Base-by-base conservation (phyloP, 1,140 invertebrate genomes). In the Pristionchus pacificus region DNA sequence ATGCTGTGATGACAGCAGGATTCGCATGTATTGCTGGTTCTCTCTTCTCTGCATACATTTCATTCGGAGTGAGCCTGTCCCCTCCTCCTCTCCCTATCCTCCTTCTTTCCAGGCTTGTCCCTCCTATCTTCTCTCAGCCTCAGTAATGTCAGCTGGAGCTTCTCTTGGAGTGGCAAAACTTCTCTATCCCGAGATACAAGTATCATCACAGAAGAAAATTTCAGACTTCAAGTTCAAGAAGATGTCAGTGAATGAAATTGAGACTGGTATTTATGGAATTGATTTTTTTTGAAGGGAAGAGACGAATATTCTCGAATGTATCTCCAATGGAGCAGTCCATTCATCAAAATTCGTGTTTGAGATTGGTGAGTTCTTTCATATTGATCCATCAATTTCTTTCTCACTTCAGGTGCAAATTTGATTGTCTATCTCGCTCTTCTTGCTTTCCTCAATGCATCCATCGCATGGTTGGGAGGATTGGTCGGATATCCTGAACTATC, bases 1-100 rank as follows among this genome's bases (percentile, higher is more conserved):
- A 96, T 84, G 90, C 93, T 0, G 87, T 98, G 15, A 92, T 97
- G 91, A 89, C 91, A 2, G 91, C 91, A 0, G 95, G 95, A 13
- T 96, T 97, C 85, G 91, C 93, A 0, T 94, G 93, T 10, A 92
- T 97, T 27, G 93, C 94, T 49, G 95, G 93, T 88, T 90, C 91
- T 0, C 91, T 95, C 0, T 86, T 98, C 77, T 93, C 92, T 0
- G 92, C 93, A 0, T 97, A 96, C 81, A 91, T 96, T 55, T 88
- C 88, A 24, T 94, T 93, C 83, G 94, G 93, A 1, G 92, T 94
- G 2, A 88, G 91, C 71, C 88, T 91, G 1, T n/a, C n/a, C 87
- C 84, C 92, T 82, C 78, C 69, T 68, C 77, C 49, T 62, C 66
- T 19, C 38, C 67, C n/a, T 57, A 55, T 24, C 29, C 30, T 60